A percentile compares a stretch with the other conserved stretches of the same genome.
Conservation (phyloP, 2,888 invertebrate genomes). For the Epinotia demarniana region DNA sequence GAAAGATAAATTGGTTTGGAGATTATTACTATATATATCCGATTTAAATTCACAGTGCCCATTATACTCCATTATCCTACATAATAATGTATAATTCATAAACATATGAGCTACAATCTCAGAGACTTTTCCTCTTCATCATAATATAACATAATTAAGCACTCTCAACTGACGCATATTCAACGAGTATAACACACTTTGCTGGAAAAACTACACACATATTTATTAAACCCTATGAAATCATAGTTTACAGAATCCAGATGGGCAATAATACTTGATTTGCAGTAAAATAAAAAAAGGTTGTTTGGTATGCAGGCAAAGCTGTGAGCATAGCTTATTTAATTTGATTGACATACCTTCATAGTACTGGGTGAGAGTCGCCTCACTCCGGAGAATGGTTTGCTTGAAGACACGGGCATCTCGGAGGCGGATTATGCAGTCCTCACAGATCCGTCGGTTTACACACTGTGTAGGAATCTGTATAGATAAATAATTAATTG, state of each 20-base stretch:
- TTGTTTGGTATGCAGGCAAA: background rate
- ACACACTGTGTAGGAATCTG: conserved; percentile 45
- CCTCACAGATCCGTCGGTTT: conserved; percentile 55
- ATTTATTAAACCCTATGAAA: background rate
- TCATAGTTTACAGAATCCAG: too few species aligned
- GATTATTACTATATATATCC: too few species aligned
- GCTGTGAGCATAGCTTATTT: background rate
- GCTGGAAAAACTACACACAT: background rate
- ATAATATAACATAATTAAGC: too few species aligned
- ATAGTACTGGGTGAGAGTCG: conserved; percentile 12
- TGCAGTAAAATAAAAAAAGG: background rate
- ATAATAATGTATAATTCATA: too few species aligned
- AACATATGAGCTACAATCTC: too few species aligned
- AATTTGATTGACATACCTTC: conserved; percentile 9
- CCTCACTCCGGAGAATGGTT: conserved; percentile 53
- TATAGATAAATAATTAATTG: background rate
- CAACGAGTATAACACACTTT: too few species aligned
- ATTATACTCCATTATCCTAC: too few species aligned
- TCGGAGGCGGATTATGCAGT: conserved; percentile 55
- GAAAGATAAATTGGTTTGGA: too few species aligned
- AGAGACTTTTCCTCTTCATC: too few species aligned
- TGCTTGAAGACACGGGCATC: conserved; percentile 58
- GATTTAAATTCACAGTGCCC: too few species aligned
- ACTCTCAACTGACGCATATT: too few species aligned
- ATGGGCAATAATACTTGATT: too few species aligned